phyloP scores from a whole-genome alignment of 2,888 invertebrate species.

The Cancer borealis region DNA sequence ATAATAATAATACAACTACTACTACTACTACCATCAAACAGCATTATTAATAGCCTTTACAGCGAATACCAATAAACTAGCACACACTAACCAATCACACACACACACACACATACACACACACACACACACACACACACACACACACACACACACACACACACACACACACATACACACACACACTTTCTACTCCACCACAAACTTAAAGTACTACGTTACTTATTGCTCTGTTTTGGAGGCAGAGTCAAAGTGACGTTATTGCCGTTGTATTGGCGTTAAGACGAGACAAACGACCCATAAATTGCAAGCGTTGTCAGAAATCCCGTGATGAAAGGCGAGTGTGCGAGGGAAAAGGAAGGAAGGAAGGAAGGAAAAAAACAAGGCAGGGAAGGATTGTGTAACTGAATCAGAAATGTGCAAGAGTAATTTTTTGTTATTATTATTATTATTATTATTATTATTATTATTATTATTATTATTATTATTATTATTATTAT shows the following conservation, averaged over 20 bases:
- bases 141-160: background rate
- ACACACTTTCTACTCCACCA: background rate
- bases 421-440: no score
- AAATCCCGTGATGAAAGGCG: background rate
- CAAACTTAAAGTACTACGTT: background rate
- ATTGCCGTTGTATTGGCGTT: background rate
- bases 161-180: background rate
- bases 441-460: no score
- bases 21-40: no score
- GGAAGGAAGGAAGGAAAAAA: background rate
- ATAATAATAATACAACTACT: background rate
- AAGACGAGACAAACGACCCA: constrained; percentile 15
- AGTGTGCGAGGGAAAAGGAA: background rate
- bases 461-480: no score
- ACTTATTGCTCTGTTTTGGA: constrained; percentile 23
- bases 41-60: no score
- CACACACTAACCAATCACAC: background rate
- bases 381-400: background rate
- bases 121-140: background rate
- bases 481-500: no score
- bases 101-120: background rate
- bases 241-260: background rate
- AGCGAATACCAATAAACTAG: no score
- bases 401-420: background rate
- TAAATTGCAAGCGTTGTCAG: background rate